Percentiles rank a stretch among this genome's conserved stretches.
Conservation (phyloP, 2,113 vertebrate species). For the Hippocampus mohnikei region DNA sequence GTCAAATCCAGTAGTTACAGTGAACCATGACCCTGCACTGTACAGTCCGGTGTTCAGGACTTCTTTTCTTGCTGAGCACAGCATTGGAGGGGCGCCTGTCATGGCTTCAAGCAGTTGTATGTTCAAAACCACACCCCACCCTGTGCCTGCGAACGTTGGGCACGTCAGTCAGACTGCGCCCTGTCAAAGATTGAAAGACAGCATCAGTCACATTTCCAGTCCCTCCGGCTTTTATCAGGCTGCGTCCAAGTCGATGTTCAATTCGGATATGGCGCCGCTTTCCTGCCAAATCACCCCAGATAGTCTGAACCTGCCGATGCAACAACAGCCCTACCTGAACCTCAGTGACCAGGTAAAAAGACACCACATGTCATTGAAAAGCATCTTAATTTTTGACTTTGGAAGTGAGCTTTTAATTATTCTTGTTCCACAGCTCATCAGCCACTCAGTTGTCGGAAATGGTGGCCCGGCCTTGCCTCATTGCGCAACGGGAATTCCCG, state of each 20-base stretch:
- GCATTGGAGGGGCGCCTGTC: not conserved
- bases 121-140: constrained; percentile 26
- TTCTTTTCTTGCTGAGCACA: constrained; percentile 33
- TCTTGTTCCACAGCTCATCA: constrained; percentile 53
- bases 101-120: constrained; percentile 26
- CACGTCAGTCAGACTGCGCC: constrained; percentile 13
- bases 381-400: not conserved
- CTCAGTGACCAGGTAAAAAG: constrained; percentile 45
- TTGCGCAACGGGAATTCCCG: constrained; percentile 46
- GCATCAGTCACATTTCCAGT: constrained; percentile 29
- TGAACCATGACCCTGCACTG: constrained; percentile 8
- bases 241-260: constrained; percentile 9
- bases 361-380: not conserved
- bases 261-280: constrained; percentile 17
- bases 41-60: constrained; percentile 15
- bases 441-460: constrained; percentile 43
- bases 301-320: constrained; percentile 14
- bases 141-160: constrained; percentile 8
- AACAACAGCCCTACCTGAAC: constrained; percentile 42
- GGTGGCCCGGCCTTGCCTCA: constrained; percentile 36
- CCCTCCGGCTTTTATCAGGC: constrained; percentile 45
- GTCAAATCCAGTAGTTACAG: not conserved
- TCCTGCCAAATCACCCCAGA: constrained; percentile 21
- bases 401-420: not conserved
- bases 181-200: constrained; percentile 17